Percentiles rank a stretch among this genome's conserved stretches.
These are phyloP conservation scores for Sialia sialis DNA, from an alignment of 2,113 vertebrate genomes.

Conservation along the genomic window DNA sequence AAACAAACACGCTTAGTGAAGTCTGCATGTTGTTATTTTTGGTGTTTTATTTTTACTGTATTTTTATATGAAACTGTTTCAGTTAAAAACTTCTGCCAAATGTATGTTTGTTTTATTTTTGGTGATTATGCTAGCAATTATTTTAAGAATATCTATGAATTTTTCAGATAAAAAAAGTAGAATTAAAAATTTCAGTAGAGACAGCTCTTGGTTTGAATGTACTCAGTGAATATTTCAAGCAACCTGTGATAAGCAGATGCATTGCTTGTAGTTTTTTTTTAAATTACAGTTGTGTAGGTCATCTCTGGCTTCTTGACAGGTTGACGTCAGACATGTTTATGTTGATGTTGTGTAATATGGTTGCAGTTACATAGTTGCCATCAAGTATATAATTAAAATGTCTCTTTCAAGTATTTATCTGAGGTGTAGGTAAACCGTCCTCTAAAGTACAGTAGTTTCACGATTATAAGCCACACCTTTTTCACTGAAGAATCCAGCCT, in stretches of 20 bases:
- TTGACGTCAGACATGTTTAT: neutral
- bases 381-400: neutral
- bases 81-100: neutral
- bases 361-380: neutral
- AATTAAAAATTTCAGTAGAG: neutral
- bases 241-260: neutral
- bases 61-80: neutral
- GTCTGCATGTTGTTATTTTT: neutral
- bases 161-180: neutral
- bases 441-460: no score
- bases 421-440: neutral
- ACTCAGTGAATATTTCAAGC: neutral
- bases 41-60: neutral
- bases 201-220: rapidly evolving
- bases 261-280: neutral
- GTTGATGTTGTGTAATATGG: neutral
- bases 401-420: neutral
- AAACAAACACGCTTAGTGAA: neutral
- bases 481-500: no score
- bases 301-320: neutral
- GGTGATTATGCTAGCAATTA: neutral
- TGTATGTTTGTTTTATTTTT: neutral
- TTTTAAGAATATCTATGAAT: neutral
- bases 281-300: neutral
- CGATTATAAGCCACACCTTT: no score